Evolutionary conservation across 30 jellyfish, hydroid and myxozoan genomes (phyloP).

Genomic region (Aurelia coerulea): DNA sequence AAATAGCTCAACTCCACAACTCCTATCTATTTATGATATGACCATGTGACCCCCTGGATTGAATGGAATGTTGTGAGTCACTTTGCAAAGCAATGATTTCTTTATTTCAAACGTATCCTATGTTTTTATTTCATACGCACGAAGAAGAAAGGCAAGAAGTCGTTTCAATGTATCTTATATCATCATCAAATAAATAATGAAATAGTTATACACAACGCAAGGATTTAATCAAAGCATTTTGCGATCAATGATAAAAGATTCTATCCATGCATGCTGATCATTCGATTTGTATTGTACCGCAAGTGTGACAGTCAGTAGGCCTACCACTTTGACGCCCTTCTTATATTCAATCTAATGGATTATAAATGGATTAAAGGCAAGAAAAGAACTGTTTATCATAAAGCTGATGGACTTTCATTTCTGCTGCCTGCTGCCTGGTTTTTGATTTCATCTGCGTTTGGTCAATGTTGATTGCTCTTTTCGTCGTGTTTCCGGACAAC

Average conservation of each 20-base stretch:
- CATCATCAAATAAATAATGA: too few species aligned
- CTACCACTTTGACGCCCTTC: conserved; percentile 15
- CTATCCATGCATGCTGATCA: too few species aligned
- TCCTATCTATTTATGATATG: conserved; percentile 1
- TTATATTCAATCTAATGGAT: conserved; percentile 12
- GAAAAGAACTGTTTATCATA: conserved; percentile 19
- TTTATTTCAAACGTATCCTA: too few species aligned
- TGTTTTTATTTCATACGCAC: too few species aligned
- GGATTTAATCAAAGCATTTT: too few species aligned
- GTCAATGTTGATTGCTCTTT: conserved; percentile 48
- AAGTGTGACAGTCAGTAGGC: neutral
- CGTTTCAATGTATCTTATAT: too few species aligned
- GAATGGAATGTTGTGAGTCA: neutral
- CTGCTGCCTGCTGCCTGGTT: neutral
- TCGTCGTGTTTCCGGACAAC: conserved; percentile 51
- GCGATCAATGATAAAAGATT: too few species aligned
- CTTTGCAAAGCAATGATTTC: neutral
- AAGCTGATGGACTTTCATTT: neutral
- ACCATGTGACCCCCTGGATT: neutral
- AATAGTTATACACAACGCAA: too few species aligned
- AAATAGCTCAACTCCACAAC: too few species aligned
- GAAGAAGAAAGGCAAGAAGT: too few species aligned
- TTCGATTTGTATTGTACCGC: too few species aligned
- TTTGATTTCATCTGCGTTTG: neutral
- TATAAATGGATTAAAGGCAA: conserved; percentile 40